phyloP scores from a whole-genome alignment of 2,797 vertebrate genomes.

The Rhinella marina region DNA sequence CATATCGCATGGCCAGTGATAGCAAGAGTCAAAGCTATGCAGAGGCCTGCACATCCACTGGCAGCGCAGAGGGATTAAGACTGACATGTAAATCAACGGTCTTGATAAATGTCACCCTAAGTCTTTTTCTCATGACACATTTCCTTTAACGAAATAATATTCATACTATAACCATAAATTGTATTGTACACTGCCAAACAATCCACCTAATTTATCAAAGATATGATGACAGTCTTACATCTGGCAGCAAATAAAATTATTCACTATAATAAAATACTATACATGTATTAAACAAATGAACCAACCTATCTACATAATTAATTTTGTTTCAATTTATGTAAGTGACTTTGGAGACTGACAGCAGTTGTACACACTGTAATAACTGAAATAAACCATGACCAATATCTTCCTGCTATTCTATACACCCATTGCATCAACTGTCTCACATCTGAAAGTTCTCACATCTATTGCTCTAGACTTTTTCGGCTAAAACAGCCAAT shows the following conservation, averaged over 20 bases:
- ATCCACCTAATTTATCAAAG: neutral
- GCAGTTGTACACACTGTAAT: neutral
- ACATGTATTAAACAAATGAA: neutral
- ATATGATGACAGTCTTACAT: neutral
- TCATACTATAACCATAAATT: neutral
- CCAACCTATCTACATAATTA: neutral
- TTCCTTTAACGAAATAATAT: neutral
- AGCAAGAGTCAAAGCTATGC: no score
- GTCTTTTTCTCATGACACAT: no score
- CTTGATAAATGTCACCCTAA: no score
- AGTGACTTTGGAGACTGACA: neutral
- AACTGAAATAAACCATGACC: slow-evolving; percentile 12
- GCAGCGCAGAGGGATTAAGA: no score
- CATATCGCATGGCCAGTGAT: no score
- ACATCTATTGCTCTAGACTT: neutral
- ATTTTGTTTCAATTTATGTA: neutral
- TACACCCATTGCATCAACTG: neutral
- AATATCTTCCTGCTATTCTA: neutral
- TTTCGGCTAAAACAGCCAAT: neutral
- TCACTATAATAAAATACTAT: neutral
- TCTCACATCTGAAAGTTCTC: neutral
- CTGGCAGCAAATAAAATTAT: neutral
- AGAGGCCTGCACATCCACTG: no score
- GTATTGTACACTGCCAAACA: neutral
- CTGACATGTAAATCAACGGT: no score